Base-by-base conservation (phyloP, 2,113 vertebrate genomes). In the Orientallactaga bullata region DNA sequence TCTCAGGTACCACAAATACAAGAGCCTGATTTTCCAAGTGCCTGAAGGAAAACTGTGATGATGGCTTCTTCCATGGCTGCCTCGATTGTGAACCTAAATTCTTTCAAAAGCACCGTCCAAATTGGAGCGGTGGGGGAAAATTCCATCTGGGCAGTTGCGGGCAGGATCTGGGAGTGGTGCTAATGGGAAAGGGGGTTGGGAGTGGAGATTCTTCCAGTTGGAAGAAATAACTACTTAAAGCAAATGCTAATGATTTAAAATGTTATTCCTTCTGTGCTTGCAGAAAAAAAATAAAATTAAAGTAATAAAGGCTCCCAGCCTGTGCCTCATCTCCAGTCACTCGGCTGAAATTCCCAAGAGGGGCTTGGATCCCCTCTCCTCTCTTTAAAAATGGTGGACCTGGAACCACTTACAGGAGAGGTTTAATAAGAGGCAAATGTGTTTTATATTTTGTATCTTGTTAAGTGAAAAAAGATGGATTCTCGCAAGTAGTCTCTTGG, bases 371-470 rank as follows among this genome's bases (percentile, higher is more conserved):
- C 98, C 97, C 97, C 97, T 96, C 97, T 97, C 97, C 91, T 96
- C 97, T 97, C 97, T 97, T 98, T 98, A 98, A 98, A 98, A 98
- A 98, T 98, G 98, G 97, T 97, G 97, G 97, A 98, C 98, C 98
- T 98, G 98, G 98, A 98, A 98, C 98, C 98, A 98, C 98, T 98
- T 98, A 98, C 93, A 97, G 96, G 95, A 95, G 98, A 97, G 97
- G 97, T 98, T 98, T 98, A 98, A 98, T 98, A 98, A 98, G 97
- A 98, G 98, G 98, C 97, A 98, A 98, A 98, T 98, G 98, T 98
- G 98, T 98, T 98, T 98, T 98, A 98, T 98, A 98, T 98, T 98
- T 98, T 98, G 98, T 97, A 98, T 98, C 98, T 98, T 98, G 98
- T 98, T 98, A 98, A 98, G 98, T 98, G 98, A 98, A 98, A 98